Conservation (phyloP, 2,888 invertebrate species). For the Drosophila kokeensis region DNA sequence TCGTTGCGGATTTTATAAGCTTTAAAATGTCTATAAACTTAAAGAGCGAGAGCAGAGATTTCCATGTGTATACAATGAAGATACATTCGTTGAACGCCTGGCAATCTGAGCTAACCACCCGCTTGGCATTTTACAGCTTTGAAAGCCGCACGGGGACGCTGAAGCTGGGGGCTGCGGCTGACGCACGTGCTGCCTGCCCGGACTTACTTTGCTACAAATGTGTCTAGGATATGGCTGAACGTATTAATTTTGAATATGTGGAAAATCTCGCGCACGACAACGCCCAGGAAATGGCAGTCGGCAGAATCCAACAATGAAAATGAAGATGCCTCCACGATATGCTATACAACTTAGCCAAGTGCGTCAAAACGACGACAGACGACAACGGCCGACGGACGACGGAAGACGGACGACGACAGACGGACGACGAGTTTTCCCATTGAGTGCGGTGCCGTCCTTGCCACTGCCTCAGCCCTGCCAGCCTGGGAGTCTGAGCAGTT, state of each 20-base stretch:
- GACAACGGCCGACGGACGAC: background rate
- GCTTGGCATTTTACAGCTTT: slow-evolving; percentile 68
- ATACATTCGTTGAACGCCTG: slow-evolving; percentile 31
- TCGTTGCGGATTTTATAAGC: slow-evolving; percentile 45
- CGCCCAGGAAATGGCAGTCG: slow-evolving; percentile 54
- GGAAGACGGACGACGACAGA: background rate
- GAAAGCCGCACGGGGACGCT: slow-evolving; percentile 65
- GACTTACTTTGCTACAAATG: slow-evolving; percentile 67
- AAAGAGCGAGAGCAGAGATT: slow-evolving; percentile 59
- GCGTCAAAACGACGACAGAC: slow-evolving; percentile 54
- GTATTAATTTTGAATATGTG: slow-evolving; percentile 81
- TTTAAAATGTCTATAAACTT: slow-evolving; percentile 61
- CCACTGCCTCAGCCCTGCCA: background rate
- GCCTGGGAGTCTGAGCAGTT: slow-evolving; percentile 7
- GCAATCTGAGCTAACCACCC: slow-evolving; percentile 53
- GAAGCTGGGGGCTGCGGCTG: slow-evolving; percentile 7
- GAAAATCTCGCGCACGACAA: slow-evolving; percentile 74
- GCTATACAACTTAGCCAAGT: slow-evolving; percentile 58
- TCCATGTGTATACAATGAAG: slow-evolving; percentile 41
- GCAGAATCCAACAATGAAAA: slow-evolving; percentile 71
- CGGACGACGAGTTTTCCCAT: slow-evolving; percentile 21
- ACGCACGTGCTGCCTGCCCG: slow-evolving; percentile 55
- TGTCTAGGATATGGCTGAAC: slow-evolving; percentile 79
- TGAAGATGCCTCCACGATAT: slow-evolving; percentile 61
- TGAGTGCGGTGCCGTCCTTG: slow-evolving; percentile 25